Conservation (phyloP, 2,113 vertebrate species). For the Poecile atricapillus region DNA sequence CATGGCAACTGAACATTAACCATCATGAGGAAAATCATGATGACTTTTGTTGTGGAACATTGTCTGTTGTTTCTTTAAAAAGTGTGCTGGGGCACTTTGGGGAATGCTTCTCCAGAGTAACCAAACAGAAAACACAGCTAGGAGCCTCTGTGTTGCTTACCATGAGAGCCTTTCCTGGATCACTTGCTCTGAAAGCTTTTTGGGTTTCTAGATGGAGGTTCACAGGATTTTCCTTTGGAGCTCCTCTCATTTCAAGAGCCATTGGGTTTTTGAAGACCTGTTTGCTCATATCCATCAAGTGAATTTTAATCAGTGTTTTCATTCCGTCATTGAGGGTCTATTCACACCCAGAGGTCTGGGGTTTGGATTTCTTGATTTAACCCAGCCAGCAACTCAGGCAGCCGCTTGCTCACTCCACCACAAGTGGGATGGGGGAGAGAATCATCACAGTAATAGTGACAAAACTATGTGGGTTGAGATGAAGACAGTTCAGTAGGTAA, state of each 20-base stretch:
- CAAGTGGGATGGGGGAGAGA: background rate
- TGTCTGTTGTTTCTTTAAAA: background rate
- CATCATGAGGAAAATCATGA: background rate
- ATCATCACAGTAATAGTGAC: background rate
- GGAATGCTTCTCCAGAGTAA: constrained; percentile 5
- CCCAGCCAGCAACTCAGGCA: background rate
- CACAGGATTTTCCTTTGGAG: background rate
- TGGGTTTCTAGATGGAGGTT: background rate
- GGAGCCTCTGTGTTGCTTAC: background rate
- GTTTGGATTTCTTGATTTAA: background rate
- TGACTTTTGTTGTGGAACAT: background rate
- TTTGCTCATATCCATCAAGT: background rate
- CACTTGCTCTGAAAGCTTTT: background rate
- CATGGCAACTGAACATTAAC: background rate
- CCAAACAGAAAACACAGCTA: background rate
- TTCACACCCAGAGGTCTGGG: background rate
- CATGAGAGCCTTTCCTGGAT: background rate
- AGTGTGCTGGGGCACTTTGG: background rate
- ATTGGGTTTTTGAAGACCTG: background rate
- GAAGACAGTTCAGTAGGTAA: background rate
- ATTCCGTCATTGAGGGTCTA: background rate
- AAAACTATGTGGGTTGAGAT: background rate
- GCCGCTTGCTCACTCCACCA: rapidly evolving
- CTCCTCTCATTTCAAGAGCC: background rate
- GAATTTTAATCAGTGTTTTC: background rate